Evolutionary conservation across 2,888 invertebrate species (phyloP).

Genomic region (Drosophila subquinaria): DNA sequence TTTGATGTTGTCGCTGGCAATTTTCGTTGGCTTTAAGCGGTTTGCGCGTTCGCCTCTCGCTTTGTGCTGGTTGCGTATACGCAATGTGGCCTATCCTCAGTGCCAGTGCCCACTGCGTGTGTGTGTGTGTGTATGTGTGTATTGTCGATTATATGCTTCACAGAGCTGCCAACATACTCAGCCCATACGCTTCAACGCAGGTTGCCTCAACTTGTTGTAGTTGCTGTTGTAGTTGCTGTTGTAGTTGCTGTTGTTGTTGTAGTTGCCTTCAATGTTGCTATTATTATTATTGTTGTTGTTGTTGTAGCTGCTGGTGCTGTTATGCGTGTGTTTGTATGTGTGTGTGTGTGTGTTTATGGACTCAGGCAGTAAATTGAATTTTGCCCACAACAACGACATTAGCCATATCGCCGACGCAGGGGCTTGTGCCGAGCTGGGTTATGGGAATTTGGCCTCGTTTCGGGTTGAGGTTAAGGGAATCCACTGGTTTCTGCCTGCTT

Average conservation of each 20-base stretch:
- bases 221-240: conserved; percentile 18
- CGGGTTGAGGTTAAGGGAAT: background rate
- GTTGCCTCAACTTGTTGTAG: conserved; percentile 23
- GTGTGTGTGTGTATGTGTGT: conserved; percentile 31
- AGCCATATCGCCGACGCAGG: conserved; percentile 63
- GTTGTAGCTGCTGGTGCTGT: conserved; percentile 23
- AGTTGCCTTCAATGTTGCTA: conserved; percentile 9
- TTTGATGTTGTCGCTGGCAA: conserved; percentile 78
- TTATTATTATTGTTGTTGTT: conserved; percentile 18
- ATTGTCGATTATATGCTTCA: conserved; percentile 76
- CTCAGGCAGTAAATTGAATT: conserved; percentile 80
- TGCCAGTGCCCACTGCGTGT: conserved; percentile 3
- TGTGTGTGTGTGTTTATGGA: conserved; percentile 64
- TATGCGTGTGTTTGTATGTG: conserved; percentile 47
- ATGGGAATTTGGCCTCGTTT: conserved; percentile 29
- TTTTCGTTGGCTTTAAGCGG: conserved; percentile 78
- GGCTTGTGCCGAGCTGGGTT: conserved; percentile 20
- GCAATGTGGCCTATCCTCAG: conserved; percentile 55
- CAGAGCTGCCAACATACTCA: conserved; percentile 68
- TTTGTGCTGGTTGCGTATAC: conserved; percentile 69
- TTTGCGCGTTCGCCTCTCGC: conserved; percentile 63
- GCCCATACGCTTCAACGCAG: conserved; percentile 47
- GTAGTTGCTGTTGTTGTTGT: background rate
- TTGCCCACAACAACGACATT: conserved; percentile 77
- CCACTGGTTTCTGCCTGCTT: background rate